Conservation (phyloP, 2,797 vertebrate species). For the Gymnodraco acuticeps region DNA sequence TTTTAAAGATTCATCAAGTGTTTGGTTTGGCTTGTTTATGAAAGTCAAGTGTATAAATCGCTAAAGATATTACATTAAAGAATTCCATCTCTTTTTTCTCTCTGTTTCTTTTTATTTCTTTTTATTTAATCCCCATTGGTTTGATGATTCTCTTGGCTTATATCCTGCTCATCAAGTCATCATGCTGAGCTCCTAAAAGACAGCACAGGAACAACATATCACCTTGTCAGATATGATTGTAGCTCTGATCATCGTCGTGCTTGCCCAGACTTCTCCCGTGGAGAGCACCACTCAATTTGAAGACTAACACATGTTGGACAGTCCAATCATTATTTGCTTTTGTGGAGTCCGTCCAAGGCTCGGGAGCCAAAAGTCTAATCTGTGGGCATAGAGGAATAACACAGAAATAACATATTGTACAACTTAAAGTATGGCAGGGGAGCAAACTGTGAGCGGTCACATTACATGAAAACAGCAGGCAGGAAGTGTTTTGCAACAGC, state of each 20-base stretch:
- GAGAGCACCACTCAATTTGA: conserved; percentile 80
- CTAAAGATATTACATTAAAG: conserved; percentile 33
- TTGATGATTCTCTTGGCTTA: conserved; percentile 63
- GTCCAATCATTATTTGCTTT: conserved; percentile 74
- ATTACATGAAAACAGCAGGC: conserved; percentile 83
- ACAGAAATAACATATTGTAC: conserved; percentile 80
- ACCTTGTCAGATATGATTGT: conserved; percentile 81
- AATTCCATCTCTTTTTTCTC: conserved; percentile 18
- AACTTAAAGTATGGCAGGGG: conserved; percentile 78
- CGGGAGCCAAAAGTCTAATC: conserved; percentile 78
- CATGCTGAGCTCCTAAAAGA: conserved; percentile 64
- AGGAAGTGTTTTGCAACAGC: conserved; percentile 86
- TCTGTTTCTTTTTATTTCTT: conserved; percentile 25
- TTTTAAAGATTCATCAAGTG: conserved; percentile 70
- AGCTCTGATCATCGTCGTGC: conserved; percentile 75
- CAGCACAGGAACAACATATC: conserved; percentile 77
- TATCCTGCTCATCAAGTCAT: conserved; percentile 68
- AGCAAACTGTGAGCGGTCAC: conserved; percentile 78
- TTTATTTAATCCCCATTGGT: conserved; percentile 41
- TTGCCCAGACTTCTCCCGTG: conserved; percentile 73
- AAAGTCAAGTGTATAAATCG: conserved; percentile 66
- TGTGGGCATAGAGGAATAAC: conserved; percentile 78
- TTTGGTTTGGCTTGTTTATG: conserved; percentile 71
- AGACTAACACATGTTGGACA: conserved; percentile 83
- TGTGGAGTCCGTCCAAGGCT: conserved; percentile 75